A percentile compares a stretch with the other conserved stretches of the same genome.
phyloP scores from a whole-genome alignment of 1,140 invertebrate genomes.

The Atta texana region DNA sequence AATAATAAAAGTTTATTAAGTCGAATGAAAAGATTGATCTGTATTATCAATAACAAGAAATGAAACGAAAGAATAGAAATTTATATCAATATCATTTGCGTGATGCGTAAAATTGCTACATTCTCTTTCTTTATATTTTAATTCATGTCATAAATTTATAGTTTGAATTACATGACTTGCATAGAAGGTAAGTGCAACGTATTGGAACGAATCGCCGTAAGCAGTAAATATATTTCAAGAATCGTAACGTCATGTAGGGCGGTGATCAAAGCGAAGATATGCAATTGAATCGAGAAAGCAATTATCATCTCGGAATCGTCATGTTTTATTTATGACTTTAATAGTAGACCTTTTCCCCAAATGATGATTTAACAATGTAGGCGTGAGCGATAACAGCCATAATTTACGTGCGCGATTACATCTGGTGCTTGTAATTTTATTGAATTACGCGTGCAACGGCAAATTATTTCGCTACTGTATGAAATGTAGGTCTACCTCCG shows the following conservation, averaged over 20 bases:
- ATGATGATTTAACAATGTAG: conserved; percentile 28
- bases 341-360: conserved; percentile 2
- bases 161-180: neutral
- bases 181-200: neutral
- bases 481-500: conserved; percentile 42
- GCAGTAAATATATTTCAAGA: conserved; percentile 26
- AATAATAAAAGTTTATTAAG: neutral
- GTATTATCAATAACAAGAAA: neutral
- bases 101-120: neutral
- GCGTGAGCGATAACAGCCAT: conserved; percentile 10
- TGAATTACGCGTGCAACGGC: conserved; percentile 32
- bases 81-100: neutral
- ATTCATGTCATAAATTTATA: neutral
- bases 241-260: neutral
- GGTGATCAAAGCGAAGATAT: conserved; percentile 12
- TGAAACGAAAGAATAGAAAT: neutral
- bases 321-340: conserved; percentile 45
- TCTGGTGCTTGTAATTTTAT: conserved; percentile 52
- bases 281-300: conserved; percentile 20
- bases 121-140: neutral
- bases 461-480: conserved; percentile 32
- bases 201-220: neutral
- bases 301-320: conserved; percentile 39
- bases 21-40: neutral
- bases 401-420: conserved; percentile 42